Conservation (phyloP, 37 sponge, comb jelly and placozoan species). For the Amphimedon queenslandica region DNA sequence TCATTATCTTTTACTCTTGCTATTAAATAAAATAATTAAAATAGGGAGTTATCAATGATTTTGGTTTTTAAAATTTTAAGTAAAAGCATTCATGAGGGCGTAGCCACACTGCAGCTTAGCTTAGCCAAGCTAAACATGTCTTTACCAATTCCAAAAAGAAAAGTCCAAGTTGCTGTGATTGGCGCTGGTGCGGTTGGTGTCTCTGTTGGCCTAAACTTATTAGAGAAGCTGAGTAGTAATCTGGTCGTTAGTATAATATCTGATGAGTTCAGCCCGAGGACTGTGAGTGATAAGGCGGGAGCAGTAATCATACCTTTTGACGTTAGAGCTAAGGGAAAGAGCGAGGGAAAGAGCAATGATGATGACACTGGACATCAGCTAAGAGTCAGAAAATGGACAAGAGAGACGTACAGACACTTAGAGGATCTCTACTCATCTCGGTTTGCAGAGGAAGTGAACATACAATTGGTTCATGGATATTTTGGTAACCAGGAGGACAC, state of each 20-base stretch:
- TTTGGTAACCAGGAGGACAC: neutral
- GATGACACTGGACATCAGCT: neutral
- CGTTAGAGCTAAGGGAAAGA: neutral
- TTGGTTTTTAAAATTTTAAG: too few species aligned
- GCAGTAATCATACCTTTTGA: constrained; percentile 31
- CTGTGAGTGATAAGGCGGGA: constrained; percentile 40
- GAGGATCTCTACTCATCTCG: neutral
- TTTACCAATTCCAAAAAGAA: neutral
- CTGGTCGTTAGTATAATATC: constrained; percentile 25
- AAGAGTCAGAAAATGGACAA: neutral
- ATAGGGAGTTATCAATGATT: too few species aligned
- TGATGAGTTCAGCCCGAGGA: constrained; percentile 45
- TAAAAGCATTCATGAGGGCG: neutral
- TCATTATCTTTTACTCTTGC: too few species aligned
- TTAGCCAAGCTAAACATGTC: neutral
- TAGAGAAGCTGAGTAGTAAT: neutral
- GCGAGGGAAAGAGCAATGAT: neutral
- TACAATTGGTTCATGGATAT: neutral
- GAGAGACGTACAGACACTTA: neutral
- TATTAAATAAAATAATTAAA: too few species aligned
- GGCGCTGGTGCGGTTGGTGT: constrained; percentile 65
- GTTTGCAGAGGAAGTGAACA: too few species aligned
- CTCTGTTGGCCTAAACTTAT: constrained; percentile 19
- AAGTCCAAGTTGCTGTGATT: constrained; percentile 36
- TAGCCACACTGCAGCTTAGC: neutral